Base-by-base conservation (phyloP, 2,113 vertebrate species). In the Macquaria ambigua region DNA sequence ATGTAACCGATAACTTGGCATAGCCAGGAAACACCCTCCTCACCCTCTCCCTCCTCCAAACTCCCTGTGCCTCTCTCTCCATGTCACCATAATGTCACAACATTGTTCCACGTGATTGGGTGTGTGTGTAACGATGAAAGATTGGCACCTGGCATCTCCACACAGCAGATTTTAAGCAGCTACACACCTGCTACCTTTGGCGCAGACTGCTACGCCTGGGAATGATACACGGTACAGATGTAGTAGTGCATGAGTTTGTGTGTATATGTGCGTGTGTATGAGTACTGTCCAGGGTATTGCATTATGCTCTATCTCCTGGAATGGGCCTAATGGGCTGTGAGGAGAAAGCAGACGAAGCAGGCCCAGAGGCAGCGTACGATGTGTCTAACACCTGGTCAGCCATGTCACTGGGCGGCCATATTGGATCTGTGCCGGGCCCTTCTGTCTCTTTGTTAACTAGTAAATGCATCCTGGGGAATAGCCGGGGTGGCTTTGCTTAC, bases 371-470 rank as follows among this genome's bases (percentile, higher is more conserved):
- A 48, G 74, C 64, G 48, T 86, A 55, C 50, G 31, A 88, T 89
- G 87, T 91, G 90, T 91, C 90, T 88, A 91, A 93, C 93, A 93
- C 91, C 93, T 92, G 92, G 87, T 93, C 91, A 85, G 90, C 88
- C 90, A 88, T 92, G 90, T 86, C 80, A 87, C 87, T 43, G 25
- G 70, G 74, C 20, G 58, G 87, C 86, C 86, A 91, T 89, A 61
- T 50, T 92, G 92, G 87, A 87, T 69, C 73, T 28, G 74, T 70
- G 87, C 82, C 56, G 73, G 66, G 67, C 72, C 85, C 77, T 64
- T 90, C 86, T 90, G 86, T 85, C 76, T 89, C 83, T 89, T 89
- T 86, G 87, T 89, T 89, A 84, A 87, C 70, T 43, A 70, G 61
- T 84, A 56, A 87, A 75, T 62, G 66, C 71, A 78, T 81, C 28